These are phyloP conservation scores for Cordilura impudica DNA, from an alignment of 2,888 invertebrate genomes.

Conservation along the genomic window DNA sequence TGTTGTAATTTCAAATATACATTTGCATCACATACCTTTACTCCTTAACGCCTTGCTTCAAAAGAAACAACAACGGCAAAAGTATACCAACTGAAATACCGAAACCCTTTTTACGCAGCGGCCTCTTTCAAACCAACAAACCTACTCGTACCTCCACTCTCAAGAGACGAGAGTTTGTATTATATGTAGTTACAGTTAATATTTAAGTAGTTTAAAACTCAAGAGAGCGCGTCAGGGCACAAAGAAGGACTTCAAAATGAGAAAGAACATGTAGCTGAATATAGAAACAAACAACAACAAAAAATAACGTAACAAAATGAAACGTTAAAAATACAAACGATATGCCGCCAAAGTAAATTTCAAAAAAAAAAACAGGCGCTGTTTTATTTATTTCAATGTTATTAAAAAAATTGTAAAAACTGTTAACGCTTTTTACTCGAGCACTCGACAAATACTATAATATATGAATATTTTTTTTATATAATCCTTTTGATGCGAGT, in stretches of 20 bases:
- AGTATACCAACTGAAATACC: constrained; percentile 4
- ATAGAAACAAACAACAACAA: background rate
- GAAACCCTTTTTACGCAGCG: constrained; percentile 1
- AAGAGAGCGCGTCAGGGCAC: constrained; percentile 37
- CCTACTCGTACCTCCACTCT: background rate
- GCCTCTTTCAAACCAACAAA: background rate
- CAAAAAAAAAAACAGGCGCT: background rate
- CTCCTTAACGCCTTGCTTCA: constrained; percentile 39
- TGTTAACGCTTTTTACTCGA: constrained; percentile 36
- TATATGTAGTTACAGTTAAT: constrained; percentile 54
- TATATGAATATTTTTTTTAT: too few relatives aligned
- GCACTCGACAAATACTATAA: constrained; percentile 47
- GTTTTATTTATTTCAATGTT: constrained; percentile 4
- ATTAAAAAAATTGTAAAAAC: constrained; percentile 5
- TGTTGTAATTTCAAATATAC: background rate
- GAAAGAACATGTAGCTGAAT: background rate
- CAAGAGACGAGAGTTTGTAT: background rate
- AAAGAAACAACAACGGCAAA: constrained; percentile 33
- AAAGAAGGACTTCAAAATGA: constrained; percentile 37
- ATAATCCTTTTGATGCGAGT: constrained; percentile 48
- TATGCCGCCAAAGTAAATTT: constrained; percentile 30
- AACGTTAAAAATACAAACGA: constrained; percentile 24
- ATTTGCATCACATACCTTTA: background rate
- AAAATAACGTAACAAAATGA: constrained; percentile 30
- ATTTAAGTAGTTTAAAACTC: constrained; percentile 52